Percentiles rank a stretch among this genome's conserved stretches.
Evolutionary conservation across 2,888 invertebrate genomes (phyloP).

Genomic region (Andrena trimmerana): DNA sequence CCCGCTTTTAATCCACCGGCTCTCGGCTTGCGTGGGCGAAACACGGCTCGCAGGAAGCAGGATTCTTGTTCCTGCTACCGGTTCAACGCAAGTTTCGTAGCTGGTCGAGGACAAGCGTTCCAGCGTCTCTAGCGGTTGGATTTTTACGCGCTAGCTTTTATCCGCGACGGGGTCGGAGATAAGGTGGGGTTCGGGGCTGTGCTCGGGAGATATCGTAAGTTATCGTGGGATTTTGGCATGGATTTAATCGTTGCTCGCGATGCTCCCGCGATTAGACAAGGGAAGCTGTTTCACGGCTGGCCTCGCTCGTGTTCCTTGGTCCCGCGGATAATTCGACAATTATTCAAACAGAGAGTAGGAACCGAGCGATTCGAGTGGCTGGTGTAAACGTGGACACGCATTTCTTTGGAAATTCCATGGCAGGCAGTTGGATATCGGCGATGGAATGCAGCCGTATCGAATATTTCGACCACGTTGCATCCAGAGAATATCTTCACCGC

Average conservation of each 20-base stretch:
- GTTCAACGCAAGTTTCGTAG: slow-evolving; percentile 11
- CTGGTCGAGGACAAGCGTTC: neutral
- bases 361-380: too few species aligned
- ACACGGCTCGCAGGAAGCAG: neutral
- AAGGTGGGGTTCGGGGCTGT: neutral
- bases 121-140: neutral
- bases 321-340: too few species aligned
- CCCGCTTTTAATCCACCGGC: slow-evolving; percentile 11
- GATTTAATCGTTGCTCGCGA: neutral
- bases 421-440: neutral
- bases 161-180: neutral
- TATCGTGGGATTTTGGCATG: neutral
- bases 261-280: neutral
- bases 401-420: too few species aligned
- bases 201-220: neutral
- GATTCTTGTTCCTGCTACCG: neutral
- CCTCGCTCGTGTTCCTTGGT: too few species aligned
- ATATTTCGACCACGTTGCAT: slow-evolving; percentile 17
- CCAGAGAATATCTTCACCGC: slow-evolving; percentile 1
- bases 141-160: neutral
- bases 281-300: too few species aligned
- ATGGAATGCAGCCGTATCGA: slow-evolving; percentile 8
- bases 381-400: neutral
- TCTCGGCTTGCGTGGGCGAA: neutral
- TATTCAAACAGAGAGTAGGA: too few species aligned